Conservation (phyloP, 2,113 vertebrate genomes). For the Hyla sarda region DNA sequence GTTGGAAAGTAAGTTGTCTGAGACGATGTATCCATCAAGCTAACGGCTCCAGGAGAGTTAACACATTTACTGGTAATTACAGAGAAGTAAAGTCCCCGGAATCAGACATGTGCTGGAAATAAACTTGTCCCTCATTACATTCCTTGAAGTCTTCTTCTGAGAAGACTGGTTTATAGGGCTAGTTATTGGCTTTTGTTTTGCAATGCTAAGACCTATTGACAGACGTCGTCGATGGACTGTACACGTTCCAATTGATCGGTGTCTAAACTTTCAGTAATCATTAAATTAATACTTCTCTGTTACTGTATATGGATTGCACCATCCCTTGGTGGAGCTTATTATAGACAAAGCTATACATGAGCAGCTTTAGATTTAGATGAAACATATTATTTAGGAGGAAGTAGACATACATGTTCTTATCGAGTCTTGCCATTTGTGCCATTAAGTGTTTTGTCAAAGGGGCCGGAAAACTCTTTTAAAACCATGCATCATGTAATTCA, state of each 20-base stretch:
- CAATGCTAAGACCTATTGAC: not conserved
- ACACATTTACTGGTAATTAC: not conserved
- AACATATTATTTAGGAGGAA: too few species aligned
- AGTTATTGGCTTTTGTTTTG: not conserved
- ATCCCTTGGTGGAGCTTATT: not conserved
- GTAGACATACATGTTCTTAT: too few species aligned
- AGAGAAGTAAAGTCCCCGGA: not conserved
- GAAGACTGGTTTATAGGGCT: not conserved
- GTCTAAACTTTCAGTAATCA: not conserved
- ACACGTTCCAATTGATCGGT: not conserved
- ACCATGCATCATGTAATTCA: not conserved
- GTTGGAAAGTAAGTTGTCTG: not conserved
- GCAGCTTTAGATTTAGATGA: not conserved
- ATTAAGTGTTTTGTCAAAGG: too few species aligned
- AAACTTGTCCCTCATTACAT: not conserved
- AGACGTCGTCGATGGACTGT: not conserved
- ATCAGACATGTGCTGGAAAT: not conserved
- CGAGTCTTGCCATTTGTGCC: too few species aligned
- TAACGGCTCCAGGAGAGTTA: not conserved
- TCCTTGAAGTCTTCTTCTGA: not conserved
- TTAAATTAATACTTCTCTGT: not conserved
- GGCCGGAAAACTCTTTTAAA: too few species aligned
- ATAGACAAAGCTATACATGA: not conserved
- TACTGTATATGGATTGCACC: not conserved
- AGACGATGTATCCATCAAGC: not conserved